These are phyloP conservation scores for Hemiscyllium ocellatum DNA, from an alignment of 2,113 vertebrate species.

Conservation along the genomic window DNA sequence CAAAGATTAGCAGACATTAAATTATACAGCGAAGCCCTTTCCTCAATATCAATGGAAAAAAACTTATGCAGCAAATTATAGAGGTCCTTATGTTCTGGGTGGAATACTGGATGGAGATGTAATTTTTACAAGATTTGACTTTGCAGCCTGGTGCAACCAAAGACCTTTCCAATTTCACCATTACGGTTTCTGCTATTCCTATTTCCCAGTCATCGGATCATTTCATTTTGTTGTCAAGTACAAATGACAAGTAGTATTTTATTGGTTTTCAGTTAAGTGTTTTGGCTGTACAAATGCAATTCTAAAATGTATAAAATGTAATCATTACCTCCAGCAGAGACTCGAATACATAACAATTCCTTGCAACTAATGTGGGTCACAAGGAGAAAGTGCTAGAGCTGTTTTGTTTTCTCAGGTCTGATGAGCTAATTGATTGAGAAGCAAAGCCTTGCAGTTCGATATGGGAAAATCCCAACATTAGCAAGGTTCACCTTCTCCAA, in stretches of 20 bases:
- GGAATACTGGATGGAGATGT: not conserved
- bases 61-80: not conserved
- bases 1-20: not conserved
- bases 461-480: no score
- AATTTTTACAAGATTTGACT: not conserved
- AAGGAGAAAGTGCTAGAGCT: not conserved
- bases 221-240: constrained; percentile 15
- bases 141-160: not conserved
- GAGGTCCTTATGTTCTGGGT: not conserved
- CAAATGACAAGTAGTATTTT: not conserved
- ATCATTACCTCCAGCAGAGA: constrained; percentile 23
- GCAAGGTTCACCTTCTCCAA: no score
- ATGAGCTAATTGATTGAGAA: not conserved
- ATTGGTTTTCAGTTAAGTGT: not conserved
- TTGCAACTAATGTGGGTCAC: not conserved
- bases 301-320: constrained; percentile 20
- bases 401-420: not conserved
- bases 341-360: not conserved
- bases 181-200: not conserved
- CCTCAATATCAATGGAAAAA: not conserved
- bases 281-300: not conserved
- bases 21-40: not conserved
- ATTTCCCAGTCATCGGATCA: not conserved
- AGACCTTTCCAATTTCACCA: not conserved
- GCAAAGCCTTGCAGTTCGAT: not conserved